phyloP scores from a whole-genome alignment of 1,140 invertebrate genomes.

The Temnothorax nylanderi region DNA sequence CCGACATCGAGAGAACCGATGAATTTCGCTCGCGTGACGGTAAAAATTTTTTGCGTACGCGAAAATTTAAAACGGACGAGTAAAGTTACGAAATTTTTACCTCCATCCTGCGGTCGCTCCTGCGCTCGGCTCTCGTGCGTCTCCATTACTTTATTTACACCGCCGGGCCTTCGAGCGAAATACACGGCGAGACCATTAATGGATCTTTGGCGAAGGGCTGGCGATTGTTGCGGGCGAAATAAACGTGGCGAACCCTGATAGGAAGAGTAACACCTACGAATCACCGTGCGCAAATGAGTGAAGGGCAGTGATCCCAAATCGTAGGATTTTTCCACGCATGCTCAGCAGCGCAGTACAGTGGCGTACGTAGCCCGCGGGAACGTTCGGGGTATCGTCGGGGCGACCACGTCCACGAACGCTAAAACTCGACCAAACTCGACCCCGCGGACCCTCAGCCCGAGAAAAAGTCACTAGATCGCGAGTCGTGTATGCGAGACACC shows the following conservation, averaged over 20 bases:
- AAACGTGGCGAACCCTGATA: neutral
- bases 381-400: neutral
- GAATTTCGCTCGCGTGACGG: neutral
- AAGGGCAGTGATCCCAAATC: slow-evolving; percentile 42
- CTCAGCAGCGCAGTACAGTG: neutral
- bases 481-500: neutral
- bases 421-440: too few relatives aligned
- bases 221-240: slow-evolving; percentile 5
- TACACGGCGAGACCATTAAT: neutral
- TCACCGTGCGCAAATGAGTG: slow-evolving; percentile 16
- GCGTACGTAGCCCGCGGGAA: neutral
- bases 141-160: slow-evolving; percentile 77
- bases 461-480: neutral
- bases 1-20: neutral
- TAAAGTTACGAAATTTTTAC: slow-evolving; percentile 69
- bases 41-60: neutral
- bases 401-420: neutral
- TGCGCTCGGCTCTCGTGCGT: slow-evolving; percentile 63
- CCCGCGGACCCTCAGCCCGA: too few relatives aligned
- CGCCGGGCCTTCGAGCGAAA: neutral
- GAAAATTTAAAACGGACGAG: slow-evolving; percentile 25
- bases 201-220: neutral
- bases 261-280: neutral
- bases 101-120: slow-evolving; percentile 76
- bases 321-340: slow-evolving; percentile 4